A percentile compares a stretch with the other conserved stretches of the same genome.
These are phyloP conservation scores for Parazoanthus swiftii DNA, from an alignment of 92 coral and sea anemone genomes.

Conservation along the genomic window DNA sequence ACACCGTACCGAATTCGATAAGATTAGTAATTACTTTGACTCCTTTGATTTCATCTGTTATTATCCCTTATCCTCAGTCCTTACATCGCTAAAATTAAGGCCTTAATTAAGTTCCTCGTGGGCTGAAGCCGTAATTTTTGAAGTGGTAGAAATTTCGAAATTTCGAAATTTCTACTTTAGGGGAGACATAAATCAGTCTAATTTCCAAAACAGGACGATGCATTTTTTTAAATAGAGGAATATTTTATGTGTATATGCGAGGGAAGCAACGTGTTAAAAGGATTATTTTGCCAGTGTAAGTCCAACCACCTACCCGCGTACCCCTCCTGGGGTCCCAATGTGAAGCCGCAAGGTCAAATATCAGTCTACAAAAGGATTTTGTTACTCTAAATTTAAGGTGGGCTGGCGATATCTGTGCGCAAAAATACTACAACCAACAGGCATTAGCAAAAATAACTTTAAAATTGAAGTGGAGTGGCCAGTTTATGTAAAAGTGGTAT, in stretches of 20 bases:
- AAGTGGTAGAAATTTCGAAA: too few species aligned
- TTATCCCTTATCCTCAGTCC: neutral
- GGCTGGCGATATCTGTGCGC: neutral
- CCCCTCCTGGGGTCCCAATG: too few species aligned
- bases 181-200: too few species aligned
- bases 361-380: too few species aligned
- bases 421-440: neutral
- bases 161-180: too few species aligned
- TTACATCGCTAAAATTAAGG: neutral
- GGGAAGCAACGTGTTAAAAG: neutral
- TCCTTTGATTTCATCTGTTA: too few species aligned
- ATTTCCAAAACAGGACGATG: neutral
- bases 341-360: too few species aligned
- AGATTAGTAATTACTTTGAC: neutral
- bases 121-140: too few species aligned
- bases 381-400: neutral
- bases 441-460: neutral
- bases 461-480: neutral
- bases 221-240: neutral
- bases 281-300: neutral
- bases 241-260: too few species aligned
- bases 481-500: neutral
- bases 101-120: too few species aligned
- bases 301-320: too few species aligned
- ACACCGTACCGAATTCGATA: too few species aligned